Conservation (phyloP, 1,140 invertebrate genomes). For the Brevipalpus yothersi region DNA sequence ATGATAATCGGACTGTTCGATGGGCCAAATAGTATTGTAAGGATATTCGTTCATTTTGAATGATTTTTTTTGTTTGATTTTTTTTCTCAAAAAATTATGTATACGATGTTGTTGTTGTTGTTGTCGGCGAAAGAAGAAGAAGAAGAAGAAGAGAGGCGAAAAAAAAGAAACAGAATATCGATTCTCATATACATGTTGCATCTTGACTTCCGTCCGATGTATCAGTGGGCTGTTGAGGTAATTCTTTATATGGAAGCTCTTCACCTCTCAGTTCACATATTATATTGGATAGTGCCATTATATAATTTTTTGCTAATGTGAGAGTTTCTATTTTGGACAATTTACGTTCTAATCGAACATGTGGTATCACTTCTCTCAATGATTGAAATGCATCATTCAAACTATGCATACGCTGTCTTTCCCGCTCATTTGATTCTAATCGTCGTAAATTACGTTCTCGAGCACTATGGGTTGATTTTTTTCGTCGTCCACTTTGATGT, state of each 20-base stretch:
- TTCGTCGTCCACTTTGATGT: slow-evolving; percentile 16
- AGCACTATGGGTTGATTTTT: slow-evolving; percentile 42
- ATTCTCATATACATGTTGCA: background rate
- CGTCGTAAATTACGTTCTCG: slow-evolving; percentile 51
- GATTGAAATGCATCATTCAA: slow-evolving; percentile 69
- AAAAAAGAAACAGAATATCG: too few relatives aligned
- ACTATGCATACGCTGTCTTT: slow-evolving; percentile 64
- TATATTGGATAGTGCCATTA: slow-evolving; percentile 63
- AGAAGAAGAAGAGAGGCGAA: too few relatives aligned
- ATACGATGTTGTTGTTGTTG: too few relatives aligned
- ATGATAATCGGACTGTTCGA: too few relatives aligned
- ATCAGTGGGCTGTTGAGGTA: background rate
- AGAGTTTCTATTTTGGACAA: slow-evolving; percentile 61
- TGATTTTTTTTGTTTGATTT: too few relatives aligned
- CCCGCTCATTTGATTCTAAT: slow-evolving; percentile 60
- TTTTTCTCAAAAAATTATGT: too few relatives aligned
- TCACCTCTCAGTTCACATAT: slow-evolving; percentile 39
- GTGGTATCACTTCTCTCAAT: slow-evolving; percentile 58
- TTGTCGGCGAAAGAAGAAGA: too few relatives aligned
- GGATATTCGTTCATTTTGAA: too few relatives aligned
- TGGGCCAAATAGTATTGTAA: too few relatives aligned
- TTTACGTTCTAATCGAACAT: slow-evolving; percentile 55
- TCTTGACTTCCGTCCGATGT: background rate
- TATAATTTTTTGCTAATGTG: slow-evolving; percentile 66
- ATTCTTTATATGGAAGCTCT: background rate